Evolutionary conservation across 2,888 invertebrate genomes (phyloP).

Genomic region (Epirrhoe alternata): DNA sequence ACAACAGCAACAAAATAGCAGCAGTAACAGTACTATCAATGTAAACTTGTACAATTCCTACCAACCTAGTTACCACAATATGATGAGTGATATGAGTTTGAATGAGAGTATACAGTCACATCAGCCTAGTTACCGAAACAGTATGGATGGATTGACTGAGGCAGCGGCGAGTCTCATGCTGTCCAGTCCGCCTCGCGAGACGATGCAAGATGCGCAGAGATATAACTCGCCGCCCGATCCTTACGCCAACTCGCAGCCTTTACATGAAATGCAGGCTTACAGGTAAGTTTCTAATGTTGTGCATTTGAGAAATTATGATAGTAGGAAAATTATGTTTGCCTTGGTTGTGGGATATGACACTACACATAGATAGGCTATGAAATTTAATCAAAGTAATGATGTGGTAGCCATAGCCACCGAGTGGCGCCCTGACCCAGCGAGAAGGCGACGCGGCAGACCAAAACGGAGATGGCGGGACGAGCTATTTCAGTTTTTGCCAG

Average conservation of each 20-base stretch:
- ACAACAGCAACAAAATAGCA: conserved; percentile 51
- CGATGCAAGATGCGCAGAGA: conserved; percentile 25
- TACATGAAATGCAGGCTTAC: conserved; percentile 32
- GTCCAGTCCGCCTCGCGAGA: conserved; percentile 31
- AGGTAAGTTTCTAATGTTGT: conserved; percentile 22
- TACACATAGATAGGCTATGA: no score
- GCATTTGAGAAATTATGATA: neutral
- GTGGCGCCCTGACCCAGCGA: no score
- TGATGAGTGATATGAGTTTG: conserved; percentile 62
- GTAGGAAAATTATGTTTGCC: no score
- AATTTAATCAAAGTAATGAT: no score
- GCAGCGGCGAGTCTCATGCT: conserved; percentile 40
- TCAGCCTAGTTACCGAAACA: conserved; percentile 45
- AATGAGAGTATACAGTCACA: conserved; percentile 59
- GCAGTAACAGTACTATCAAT: conserved; percentile 47
- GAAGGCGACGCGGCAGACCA: no score
- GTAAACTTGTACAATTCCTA: conserved; percentile 59
- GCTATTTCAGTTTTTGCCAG: no score
- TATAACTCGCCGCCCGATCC: conserved; percentile 37
- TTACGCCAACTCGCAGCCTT: conserved; percentile 28
- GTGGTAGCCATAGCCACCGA: no score
- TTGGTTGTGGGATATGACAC: no score
- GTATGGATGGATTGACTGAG: conserved; percentile 43
- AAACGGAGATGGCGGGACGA: no score
- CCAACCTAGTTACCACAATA: conserved; percentile 63